Percentiles rank a stretch among this genome's conserved stretches.
These are phyloP conservation scores for Ormyrus thymus DNA, from an alignment of 2,888 invertebrate species.

Conservation along the genomic window DNA sequence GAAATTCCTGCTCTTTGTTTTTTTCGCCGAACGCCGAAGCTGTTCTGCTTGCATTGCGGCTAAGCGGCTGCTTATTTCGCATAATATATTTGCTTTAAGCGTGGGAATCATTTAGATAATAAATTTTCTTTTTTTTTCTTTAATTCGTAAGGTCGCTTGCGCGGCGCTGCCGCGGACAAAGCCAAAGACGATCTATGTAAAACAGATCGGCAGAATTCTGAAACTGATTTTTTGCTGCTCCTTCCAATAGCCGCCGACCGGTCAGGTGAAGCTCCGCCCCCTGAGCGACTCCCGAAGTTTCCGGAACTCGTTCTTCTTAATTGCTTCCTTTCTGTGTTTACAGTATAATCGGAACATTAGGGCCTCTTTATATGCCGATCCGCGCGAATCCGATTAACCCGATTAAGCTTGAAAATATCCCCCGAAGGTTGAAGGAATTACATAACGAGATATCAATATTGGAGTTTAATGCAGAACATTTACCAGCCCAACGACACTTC, in stretches of 20 bases:
- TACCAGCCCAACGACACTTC: not conserved
- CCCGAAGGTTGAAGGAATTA: too few relatives aligned
- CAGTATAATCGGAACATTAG: not conserved
- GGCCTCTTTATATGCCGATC: not conserved
- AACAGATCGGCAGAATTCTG: conserved; percentile 10
- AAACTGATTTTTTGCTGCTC: not conserved
- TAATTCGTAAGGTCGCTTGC: too few relatives aligned
- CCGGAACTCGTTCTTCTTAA: conserved; percentile 48
- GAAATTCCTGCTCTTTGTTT: too few relatives aligned
- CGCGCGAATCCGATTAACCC: conserved; percentile 40
- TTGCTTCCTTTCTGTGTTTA: conserved; percentile 38
- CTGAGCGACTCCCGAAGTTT: conserved; percentile 28
- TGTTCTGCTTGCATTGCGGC: too few relatives aligned
- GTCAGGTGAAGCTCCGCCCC: conserved; percentile 8
- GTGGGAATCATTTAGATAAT: too few relatives aligned
- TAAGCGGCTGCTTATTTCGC: too few relatives aligned
- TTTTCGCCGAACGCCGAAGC: too few relatives aligned
- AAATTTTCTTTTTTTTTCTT: too few relatives aligned
- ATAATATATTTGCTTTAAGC: too few relatives aligned
- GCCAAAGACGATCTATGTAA: too few relatives aligned
- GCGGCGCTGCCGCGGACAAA: too few relatives aligned
- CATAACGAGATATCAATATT: too few relatives aligned
- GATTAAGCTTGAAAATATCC: not conserved
- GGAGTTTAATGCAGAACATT: conserved; percentile 8
- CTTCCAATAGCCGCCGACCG: not conserved